Conservation (phyloP, 2,797 vertebrate species). For the Psittacula echo region DNA sequence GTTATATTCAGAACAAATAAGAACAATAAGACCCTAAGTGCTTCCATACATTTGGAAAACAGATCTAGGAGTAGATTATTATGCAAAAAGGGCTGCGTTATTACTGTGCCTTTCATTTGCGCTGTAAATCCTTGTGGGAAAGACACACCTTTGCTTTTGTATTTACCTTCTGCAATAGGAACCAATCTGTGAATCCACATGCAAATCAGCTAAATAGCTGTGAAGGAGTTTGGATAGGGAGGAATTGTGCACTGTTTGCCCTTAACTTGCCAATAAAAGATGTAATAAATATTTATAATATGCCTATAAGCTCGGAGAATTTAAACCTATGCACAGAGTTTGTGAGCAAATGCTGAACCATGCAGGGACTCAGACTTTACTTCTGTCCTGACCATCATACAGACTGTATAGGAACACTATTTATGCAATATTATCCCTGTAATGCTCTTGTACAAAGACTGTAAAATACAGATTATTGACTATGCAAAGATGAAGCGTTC, state of each 20-base stretch:
- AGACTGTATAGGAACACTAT: background rate
- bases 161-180: background rate
- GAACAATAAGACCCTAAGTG: background rate
- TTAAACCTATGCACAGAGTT: background rate
- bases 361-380: background rate
- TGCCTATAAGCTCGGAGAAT: background rate
- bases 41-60: background rate
- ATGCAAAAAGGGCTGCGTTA: background rate
- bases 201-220: background rate
- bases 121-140: background rate
- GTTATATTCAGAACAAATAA: background rate
- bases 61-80: background rate
- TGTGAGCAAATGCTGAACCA: background rate
- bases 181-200: background rate
- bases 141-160: background rate
- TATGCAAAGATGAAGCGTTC: background rate
- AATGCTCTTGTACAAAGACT: background rate
- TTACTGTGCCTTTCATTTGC: background rate
- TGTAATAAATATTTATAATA: background rate
- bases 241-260: background rate
- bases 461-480: background rate
- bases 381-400: background rate
- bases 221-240: background rate
- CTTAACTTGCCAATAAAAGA: background rate
- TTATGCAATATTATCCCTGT: background rate